Evolutionary conservation across 30 jellyfish, hydroid and myxozoan species (phyloP), one percentile per base, ranked within the genome.

Genomic region (Chrysaora quinquecirrha): DNA sequence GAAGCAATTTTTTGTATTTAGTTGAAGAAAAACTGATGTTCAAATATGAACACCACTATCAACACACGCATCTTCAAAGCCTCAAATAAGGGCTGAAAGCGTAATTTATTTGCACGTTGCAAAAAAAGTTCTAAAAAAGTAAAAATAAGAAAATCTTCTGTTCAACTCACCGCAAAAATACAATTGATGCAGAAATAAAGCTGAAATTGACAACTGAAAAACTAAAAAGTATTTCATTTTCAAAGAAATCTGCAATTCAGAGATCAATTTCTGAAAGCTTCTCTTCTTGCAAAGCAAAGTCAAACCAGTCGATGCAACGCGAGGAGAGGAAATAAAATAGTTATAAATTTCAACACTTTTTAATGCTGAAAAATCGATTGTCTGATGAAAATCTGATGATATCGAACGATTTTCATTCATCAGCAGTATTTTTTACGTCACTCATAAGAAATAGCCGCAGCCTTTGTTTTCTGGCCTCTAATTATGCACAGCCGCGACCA

Each of bases 331-430:
- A 38, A 38, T 14, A 38, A 38, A 38, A 38, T 38, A 6, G 54
- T 3, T 38, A 14, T 3, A 38, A 38, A 14, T 38, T 38, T 38
- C 54, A 38, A 14, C 54, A 38, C 6, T n/a, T n/a, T n/a, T 38
- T 38, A 38, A 38, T 38, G 54, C 54, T 38, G 54, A 38, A 38
- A 38, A n/a, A 14, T 38, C 54, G 11, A 38, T 38, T 38, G 54
- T 38, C 14, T 14, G 11, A 3, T 6, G 14, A 6, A 14, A 38
- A 52, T 52, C 68, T 52, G 68, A 10, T 20, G 68, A 52, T 52
- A 52, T 52, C 68, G 68, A 52, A 52, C 68, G 29, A 52, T 52
- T 52, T n/a, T 52, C 68, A 52, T 52, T 52, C 68, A 52, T 52
- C 29, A 38, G 14, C 54, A 38, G 11, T 38, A 3, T 14, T 38